Percentiles rank a stretch among this genome's conserved stretches.
phyloP scores from a whole-genome alignment of 2,888 invertebrate genomes.

The Galeopsomyia nigrocyanea region DNA sequence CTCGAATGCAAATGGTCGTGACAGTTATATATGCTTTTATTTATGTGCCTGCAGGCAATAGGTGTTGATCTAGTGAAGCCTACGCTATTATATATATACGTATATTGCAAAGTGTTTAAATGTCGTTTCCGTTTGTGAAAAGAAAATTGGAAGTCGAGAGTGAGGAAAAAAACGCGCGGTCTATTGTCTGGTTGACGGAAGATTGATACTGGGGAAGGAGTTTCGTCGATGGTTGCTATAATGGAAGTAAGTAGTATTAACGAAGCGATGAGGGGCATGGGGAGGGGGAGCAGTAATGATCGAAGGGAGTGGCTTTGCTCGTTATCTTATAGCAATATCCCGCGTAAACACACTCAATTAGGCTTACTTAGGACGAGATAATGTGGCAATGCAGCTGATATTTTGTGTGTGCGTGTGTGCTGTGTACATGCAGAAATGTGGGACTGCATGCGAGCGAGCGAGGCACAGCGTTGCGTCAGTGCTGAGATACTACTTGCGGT shows the following conservation, averaged over 20 bases:
- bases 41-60: conserved; percentile 8
- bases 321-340: conserved; percentile 8
- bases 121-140: conserved; percentile 9
- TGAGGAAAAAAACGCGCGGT: too few relatives aligned
- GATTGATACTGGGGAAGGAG: too few relatives aligned
- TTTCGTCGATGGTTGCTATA: too few relatives aligned
- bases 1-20: conserved; percentile 7
- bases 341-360: too few relatives aligned
- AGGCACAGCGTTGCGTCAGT: conserved; percentile 3
- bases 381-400: neutral
- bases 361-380: too few relatives aligned
- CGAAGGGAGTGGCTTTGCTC: conserved; percentile 23
- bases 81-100: neutral
- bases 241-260: too few relatives aligned
- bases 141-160: too few relatives aligned
- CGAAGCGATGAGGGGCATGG: too few relatives aligned
- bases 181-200: too few relatives aligned
- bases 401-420: neutral
- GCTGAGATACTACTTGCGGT: neutral
- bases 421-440: too few relatives aligned
- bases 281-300: conserved; percentile 34
- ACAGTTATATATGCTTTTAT: conserved; percentile 27
- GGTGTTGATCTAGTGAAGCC: conserved; percentile 16
- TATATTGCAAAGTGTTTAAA: conserved; percentile 18
- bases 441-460: too few relatives aligned